A percentile compares a stretch with the other conserved stretches of the same genome.
These are phyloP conservation scores for Hyperoplus immaculatus DNA, from an alignment of 2,797 vertebrate genomes.

Conservation along the genomic window DNA sequence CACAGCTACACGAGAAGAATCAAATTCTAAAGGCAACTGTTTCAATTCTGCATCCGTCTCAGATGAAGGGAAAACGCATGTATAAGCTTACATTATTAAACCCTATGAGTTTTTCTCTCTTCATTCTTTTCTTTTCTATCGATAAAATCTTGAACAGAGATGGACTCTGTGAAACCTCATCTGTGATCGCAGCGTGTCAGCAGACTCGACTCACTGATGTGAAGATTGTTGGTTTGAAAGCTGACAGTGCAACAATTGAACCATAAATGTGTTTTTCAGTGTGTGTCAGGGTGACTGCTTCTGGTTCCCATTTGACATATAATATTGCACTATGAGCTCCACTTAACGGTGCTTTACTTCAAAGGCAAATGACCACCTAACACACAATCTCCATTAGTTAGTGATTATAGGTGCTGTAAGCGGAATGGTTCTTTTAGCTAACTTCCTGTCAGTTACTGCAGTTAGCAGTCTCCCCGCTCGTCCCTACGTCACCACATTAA, in stretches of 20 bases:
- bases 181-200: constrained; percentile 19
- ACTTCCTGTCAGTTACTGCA: no score
- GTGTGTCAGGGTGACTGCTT: not conserved
- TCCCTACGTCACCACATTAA: no score
- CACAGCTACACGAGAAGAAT: constrained; percentile 7
- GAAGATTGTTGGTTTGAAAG: not conserved
- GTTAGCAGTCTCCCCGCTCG: no score
- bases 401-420: no score
- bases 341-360: not conserved
- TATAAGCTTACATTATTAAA: not conserved
- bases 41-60: constrained; percentile 9
- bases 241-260: constrained; percentile 14
- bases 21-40: constrained; percentile 18
- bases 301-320: not conserved
- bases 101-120: no score
- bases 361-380: not conserved
- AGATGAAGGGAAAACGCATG: constrained; percentile 3
- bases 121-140: no score
- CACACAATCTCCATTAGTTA: no score
- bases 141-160: not conserved
- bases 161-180: constrained; percentile 15
- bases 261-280: not conserved
- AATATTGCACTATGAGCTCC: not conserved
- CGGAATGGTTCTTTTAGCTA: no score
- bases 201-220: constrained; percentile 47